A percentile compares a stretch with the other conserved stretches of the same genome.
These are phyloP conservation scores for Myopa testacea DNA, from an alignment of 2,888 invertebrate genomes.

Conservation along the genomic window DNA sequence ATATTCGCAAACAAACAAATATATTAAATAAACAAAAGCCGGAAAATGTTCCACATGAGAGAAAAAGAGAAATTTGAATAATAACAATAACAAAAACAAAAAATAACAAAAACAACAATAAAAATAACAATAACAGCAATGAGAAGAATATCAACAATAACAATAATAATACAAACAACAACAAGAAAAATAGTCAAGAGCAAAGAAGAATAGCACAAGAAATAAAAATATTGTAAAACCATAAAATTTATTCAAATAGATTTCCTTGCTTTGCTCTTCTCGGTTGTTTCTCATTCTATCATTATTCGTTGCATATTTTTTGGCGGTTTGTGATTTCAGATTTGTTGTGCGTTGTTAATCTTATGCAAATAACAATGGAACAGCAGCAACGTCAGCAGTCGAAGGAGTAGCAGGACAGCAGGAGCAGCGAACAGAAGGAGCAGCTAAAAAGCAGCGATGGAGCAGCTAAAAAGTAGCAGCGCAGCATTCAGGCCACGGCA, in stretches of 20 bases:
- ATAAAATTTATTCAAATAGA: slow-evolving; percentile 34
- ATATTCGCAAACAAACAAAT: not conserved
- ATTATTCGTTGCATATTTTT: slow-evolving; percentile 31
- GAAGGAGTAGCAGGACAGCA: too few relatives aligned
- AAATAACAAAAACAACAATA: not conserved
- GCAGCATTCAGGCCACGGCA: slow-evolving; percentile 18
- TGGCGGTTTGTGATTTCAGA: slow-evolving; percentile 31
- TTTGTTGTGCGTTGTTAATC: slow-evolving; percentile 34
- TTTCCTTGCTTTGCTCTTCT: not conserved
- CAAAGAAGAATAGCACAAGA: not conserved
- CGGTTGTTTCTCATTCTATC: not conserved
- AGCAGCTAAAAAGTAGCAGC: not conserved
- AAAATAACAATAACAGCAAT: not conserved
- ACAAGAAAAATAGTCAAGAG: not conserved
- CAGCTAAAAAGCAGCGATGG: too few relatives aligned
- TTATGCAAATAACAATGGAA: slow-evolving; percentile 27
- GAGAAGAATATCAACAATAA: not conserved
- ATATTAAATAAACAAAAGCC: not conserved
- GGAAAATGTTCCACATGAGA: not conserved
- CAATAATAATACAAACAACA: not conserved
- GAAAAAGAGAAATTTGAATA: too few relatives aligned
- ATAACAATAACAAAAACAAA: not conserved
- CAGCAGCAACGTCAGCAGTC: not conserved
- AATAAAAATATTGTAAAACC: slow-evolving; percentile 14
- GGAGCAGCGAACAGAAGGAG: not conserved